These are phyloP conservation scores for Hecatera dysodea DNA, from an alignment of 2,888 invertebrate species.

Conservation along the genomic window DNA sequence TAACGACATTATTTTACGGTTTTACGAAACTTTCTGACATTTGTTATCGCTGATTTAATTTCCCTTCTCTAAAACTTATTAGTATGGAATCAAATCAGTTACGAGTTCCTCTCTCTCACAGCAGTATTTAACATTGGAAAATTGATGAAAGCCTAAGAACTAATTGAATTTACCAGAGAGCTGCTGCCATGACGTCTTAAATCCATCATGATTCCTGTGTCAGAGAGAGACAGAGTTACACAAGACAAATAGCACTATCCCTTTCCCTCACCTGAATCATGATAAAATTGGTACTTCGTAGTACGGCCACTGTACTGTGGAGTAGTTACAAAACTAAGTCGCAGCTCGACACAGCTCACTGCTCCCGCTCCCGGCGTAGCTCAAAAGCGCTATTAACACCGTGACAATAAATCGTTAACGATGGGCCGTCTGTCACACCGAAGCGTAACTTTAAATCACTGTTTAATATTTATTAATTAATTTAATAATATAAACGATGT, in stretches of 20 bases:
- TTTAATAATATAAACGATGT: not conserved
- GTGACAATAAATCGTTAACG: conserved; percentile 58
- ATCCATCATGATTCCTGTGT: no score
- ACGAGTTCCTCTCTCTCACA: not conserved
- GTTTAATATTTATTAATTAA: not conserved
- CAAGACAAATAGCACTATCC: no score
- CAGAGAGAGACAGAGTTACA: no score
- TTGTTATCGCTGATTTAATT: not conserved
- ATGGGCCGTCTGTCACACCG: conserved; percentile 38
- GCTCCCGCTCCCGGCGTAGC: conserved; percentile 37
- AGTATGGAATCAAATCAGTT: no score
- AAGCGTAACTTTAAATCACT: not conserved
- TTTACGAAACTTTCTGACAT: not conserved
- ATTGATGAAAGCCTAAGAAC: conserved; percentile 13
- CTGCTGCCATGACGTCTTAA: no score
- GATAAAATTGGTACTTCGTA: no score
- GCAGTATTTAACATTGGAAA: conserved; percentile 2
- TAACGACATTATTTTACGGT: no score
- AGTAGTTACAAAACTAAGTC: conserved; percentile 25
- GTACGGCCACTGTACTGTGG: no score
- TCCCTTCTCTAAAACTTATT: no score
- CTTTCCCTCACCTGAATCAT: no score
- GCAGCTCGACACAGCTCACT: conserved; percentile 29
- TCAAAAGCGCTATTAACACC: conserved; percentile 60
- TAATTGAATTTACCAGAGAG: conserved; percentile 1